Evolutionary conservation across 2,113 vertebrate species (phyloP).

Genomic region (Tapirus terrestris): DNA sequence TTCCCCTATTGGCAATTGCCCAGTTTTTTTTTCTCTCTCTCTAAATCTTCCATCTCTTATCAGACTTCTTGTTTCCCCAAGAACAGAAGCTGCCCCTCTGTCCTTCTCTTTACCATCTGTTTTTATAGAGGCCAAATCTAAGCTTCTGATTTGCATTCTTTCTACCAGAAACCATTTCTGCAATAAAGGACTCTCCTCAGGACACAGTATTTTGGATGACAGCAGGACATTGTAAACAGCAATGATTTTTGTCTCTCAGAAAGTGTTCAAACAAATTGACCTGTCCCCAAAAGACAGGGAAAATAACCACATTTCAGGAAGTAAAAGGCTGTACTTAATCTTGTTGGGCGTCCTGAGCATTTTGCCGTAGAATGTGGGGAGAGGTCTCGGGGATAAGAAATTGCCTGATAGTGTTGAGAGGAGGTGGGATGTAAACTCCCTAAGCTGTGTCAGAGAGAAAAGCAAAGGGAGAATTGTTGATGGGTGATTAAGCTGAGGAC

Average conservation of each 20-base stretch:
- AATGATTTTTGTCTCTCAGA: not conserved
- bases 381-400: not conserved
- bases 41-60: not conserved
- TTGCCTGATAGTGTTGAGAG: not conserved
- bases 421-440: not conserved
- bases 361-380: not conserved
- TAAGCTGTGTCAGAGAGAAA: not conserved
- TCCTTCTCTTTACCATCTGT: not conserved
- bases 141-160: not conserved
- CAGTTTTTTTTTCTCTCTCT: not conserved
- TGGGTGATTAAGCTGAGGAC: not conserved
- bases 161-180: not conserved
- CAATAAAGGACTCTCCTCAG: not conserved
- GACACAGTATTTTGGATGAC: not conserved
- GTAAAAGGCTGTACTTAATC: not conserved
- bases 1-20: not conserved
- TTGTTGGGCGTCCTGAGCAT: not conserved
- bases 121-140: not conserved
- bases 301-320: not conserved
- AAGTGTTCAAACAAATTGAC: constrained; percentile 2
- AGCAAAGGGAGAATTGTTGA: not conserved
- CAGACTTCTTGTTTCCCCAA: constrained; percentile 18
- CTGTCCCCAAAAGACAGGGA: not conserved
- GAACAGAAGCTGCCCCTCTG: not conserved
- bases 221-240: not conserved